A percentile compares a stretch with the other conserved stretches of the same genome.
Conservation (phyloP, 2,113 vertebrate genomes). For the Grammomys surdaster region DNA sequence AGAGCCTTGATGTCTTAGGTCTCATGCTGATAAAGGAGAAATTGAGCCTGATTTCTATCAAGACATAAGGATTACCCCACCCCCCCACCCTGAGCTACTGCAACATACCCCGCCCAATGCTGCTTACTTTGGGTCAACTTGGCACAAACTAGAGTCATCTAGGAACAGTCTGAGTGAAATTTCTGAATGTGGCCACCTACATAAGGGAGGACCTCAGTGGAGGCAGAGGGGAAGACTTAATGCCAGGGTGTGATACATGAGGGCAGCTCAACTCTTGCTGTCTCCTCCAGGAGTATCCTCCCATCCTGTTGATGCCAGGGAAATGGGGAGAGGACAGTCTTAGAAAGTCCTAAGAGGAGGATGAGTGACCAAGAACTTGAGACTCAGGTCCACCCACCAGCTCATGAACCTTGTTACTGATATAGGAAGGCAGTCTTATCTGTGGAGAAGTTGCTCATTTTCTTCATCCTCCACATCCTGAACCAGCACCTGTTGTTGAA, state of each 20-base stretch:
- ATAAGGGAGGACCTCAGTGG: no score
- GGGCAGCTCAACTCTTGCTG: rapidly evolving
- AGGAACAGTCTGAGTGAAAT: not conserved
- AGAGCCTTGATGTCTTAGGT: not conserved
- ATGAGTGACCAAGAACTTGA: not conserved
- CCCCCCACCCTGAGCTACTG: no score
- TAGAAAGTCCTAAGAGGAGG: not conserved
- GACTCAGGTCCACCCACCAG: rapidly evolving
- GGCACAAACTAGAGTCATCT: not conserved
- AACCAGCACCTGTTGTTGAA: not conserved
- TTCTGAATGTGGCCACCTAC: not conserved
- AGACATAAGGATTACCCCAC: not conserved
- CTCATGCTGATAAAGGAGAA: not conserved
- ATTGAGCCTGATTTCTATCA: not conserved
- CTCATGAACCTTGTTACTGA: not conserved
- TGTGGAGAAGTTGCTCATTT: not conserved
- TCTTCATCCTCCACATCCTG: rapidly evolving
- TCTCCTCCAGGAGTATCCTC: no score
- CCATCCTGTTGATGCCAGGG: rapidly evolving
- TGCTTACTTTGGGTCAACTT: not conserved
- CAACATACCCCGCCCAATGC: no score
- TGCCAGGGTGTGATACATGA: no score
- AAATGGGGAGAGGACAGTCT: no score
- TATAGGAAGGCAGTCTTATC: not conserved
- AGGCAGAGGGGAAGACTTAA: no score